A percentile compares a stretch with the other conserved stretches of the same genome.
Evolutionary conservation across 2,113 vertebrate genomes (phyloP).

Genomic region (Pangasianodon gigas): DNA sequence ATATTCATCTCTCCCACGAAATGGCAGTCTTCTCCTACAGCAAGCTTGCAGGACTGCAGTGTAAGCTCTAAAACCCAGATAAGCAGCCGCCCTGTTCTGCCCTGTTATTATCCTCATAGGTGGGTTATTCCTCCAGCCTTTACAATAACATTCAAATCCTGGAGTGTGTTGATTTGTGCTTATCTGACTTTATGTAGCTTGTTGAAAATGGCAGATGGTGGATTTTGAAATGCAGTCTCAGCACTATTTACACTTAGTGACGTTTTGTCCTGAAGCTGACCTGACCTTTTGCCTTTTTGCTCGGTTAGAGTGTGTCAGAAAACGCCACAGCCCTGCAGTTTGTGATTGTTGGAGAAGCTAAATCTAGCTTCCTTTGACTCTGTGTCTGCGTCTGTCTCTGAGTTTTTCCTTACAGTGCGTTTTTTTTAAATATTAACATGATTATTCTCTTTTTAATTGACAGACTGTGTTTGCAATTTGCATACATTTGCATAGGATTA

Average conservation of each 20-base stretch:
- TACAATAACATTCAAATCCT: slow-evolving; percentile 14
- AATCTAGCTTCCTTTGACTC: slow-evolving; percentile 17
- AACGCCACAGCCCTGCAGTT: slow-evolving; percentile 31
- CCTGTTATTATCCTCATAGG: slow-evolving; percentile 8
- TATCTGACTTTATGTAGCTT: not conserved
- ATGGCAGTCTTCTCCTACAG: not conserved
- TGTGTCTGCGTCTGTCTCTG: not conserved
- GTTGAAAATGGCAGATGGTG: slow-evolving; percentile 24
- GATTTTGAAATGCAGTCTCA: slow-evolving; percentile 20
- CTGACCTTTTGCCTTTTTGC: slow-evolving; percentile 20
- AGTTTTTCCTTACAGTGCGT: not conserved
- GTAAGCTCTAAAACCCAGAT: slow-evolving; percentile 29
- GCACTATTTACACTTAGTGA: not conserved
- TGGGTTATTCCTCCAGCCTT: not conserved
- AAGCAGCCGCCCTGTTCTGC: slow-evolving; percentile 4
- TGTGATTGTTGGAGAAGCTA: slow-evolving; percentile 35
- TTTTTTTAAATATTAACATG: not conserved
- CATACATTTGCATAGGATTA: not conserved
- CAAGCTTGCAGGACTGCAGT: not conserved
- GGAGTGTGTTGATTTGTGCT: slow-evolving; percentile 17
- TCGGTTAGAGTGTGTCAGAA: slow-evolving; percentile 4
- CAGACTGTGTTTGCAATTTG: not conserved
- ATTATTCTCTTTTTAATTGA: not conserved
- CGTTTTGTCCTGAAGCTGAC: slow-evolving; percentile 6
- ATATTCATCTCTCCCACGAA: slow-evolving; percentile 38